phyloP scores from a whole-genome alignment of 2,888 invertebrate species.

The Chirona hameri region DNA sequence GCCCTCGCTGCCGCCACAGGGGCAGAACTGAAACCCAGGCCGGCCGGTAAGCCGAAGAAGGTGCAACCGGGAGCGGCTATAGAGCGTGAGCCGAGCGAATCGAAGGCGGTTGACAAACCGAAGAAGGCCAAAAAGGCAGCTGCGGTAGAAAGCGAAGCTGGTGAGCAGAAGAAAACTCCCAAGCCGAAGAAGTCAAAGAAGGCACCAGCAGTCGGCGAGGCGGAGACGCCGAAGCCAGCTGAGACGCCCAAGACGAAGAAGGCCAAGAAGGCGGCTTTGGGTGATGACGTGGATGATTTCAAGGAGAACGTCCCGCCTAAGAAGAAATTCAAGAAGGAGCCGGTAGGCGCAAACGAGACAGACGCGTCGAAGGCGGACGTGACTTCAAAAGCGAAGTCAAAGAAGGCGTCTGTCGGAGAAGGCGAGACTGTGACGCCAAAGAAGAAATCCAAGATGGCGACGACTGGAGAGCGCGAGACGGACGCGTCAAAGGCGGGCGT shows the following conservation, averaged over 20 bases:
- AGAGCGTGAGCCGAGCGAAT: too few relatives aligned
- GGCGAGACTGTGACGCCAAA: too few relatives aligned
- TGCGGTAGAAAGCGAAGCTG: background rate
- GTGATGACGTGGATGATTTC: background rate
- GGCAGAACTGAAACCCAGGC: background rate
- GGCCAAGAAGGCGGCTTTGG: background rate
- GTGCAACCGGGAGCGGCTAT: background rate
- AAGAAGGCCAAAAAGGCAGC: background rate
- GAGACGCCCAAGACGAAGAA: background rate
- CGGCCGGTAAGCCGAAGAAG: background rate
- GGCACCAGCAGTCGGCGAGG: background rate
- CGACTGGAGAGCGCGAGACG: too few relatives aligned
- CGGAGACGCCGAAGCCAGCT: background rate
- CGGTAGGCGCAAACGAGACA: background rate
- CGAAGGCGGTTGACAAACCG: too few relatives aligned
- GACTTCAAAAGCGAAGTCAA: background rate
- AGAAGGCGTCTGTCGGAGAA: too few relatives aligned
- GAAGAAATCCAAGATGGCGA: too few relatives aligned
- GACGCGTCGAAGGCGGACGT: background rate
- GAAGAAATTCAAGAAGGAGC: background rate
- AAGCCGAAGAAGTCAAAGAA: background rate
- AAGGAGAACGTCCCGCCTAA: background rate
- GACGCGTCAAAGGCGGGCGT: background rate
- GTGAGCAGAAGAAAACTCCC: background rate
- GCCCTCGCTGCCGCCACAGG: background rate